Evolutionary conservation across 2,113 vertebrate species (phyloP).

Genomic region (Coptodon rendalli): DNA sequence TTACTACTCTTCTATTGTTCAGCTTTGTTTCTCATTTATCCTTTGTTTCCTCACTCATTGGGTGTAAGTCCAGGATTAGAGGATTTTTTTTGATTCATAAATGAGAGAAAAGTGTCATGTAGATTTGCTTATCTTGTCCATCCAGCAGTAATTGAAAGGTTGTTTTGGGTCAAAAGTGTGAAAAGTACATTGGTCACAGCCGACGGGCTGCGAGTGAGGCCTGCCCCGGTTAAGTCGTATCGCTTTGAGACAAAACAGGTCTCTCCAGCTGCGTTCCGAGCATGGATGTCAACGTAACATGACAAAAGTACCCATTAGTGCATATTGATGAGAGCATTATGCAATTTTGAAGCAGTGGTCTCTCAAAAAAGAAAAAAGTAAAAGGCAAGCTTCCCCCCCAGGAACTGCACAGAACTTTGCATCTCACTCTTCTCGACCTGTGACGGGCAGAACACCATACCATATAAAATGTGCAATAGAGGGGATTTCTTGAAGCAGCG

Average conservation of each 20-base stretch:
- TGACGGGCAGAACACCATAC: slow-evolving; percentile 77
- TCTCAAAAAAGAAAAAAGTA: slow-evolving; percentile 70
- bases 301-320: slow-evolving; percentile 86
- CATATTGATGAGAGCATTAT: slow-evolving; percentile 84
- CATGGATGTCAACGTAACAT: slow-evolving; percentile 77
- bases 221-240: slow-evolving; percentile 72
- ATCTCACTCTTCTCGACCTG: slow-evolving; percentile 81
- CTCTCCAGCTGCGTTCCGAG: slow-evolving; percentile 77
- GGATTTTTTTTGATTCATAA: slow-evolving; percentile 55
- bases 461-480: slow-evolving; percentile 87
- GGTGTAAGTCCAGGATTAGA: slow-evolving; percentile 74
- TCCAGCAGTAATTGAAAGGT: slow-evolving; percentile 66
- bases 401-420: slow-evolving; percentile 80
- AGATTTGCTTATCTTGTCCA: slow-evolving; percentile 66
- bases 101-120: slow-evolving; percentile 67
- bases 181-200: slow-evolving; percentile 79
- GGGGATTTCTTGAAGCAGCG: slow-evolving; percentile 67
- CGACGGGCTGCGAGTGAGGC: slow-evolving; percentile 70
- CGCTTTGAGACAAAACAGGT: slow-evolving; percentile 74
- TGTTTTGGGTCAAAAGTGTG: slow-evolving; percentile 74
- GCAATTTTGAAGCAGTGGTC: slow-evolving; percentile 80
- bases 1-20: slow-evolving; percentile 55
- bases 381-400: slow-evolving; percentile 75
- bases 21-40: slow-evolving; percentile 39
- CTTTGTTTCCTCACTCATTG: slow-evolving; percentile 46